Evolutionary conservation across 2,113 vertebrate genomes (phyloP).

Genomic region (Lamprotornis superbus): DNA sequence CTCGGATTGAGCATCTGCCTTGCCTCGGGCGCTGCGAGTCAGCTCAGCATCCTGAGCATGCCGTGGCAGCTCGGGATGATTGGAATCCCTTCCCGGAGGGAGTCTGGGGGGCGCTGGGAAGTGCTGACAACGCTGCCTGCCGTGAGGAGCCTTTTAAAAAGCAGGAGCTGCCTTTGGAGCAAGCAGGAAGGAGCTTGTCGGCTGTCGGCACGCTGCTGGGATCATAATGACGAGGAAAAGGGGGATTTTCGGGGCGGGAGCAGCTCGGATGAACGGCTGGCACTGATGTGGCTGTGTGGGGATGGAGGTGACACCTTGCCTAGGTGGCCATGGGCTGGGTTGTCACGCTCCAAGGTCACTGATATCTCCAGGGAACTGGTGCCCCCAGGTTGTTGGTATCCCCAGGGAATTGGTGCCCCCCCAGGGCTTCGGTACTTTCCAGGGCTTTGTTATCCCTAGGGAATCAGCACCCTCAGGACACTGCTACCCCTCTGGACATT

Average conservation of each 20-base stretch:
- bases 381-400: not conserved
- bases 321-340: not conserved
- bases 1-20: rapidly evolving
- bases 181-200: not conserved
- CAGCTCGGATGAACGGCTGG: rapidly evolving
- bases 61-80: not conserved
- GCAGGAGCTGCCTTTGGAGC: not conserved
- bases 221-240: rapidly evolving
- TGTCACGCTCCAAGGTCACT: not conserved
- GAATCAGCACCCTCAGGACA: not conserved
- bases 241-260: not conserved
- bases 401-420: not conserved
- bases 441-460: not conserved
- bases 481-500: not conserved
- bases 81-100: not conserved
- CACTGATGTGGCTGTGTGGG: rapidly evolving
- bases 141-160: not conserved
- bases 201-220: not conserved
- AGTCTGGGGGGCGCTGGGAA: not conserved
- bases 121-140: not conserved
- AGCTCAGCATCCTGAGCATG: not conserved
- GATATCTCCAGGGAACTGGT: too few species aligned
- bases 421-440: too few species aligned
- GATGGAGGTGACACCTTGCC: not conserved
- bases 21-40: not conserved